A percentile compares a stretch with the other conserved stretches of the same genome.
phyloP scores from a whole-genome alignment of 2,888 invertebrate genomes.

The Epistrophella euchroma region DNA sequence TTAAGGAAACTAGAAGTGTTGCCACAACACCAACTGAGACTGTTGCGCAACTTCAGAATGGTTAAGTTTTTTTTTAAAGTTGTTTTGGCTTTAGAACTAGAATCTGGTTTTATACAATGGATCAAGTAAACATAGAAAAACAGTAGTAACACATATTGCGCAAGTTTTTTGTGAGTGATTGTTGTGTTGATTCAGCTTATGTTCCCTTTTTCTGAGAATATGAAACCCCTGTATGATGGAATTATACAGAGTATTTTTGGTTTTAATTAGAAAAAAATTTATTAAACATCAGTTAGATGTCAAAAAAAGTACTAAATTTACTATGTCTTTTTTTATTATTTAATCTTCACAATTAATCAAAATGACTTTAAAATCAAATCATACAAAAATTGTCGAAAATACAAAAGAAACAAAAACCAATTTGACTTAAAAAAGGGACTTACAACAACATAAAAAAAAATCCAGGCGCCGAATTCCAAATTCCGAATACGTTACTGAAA shows the following conservation, averaged over 20 bases:
- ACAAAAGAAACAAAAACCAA: no score
- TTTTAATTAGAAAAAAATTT: neutral
- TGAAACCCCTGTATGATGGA: neutral
- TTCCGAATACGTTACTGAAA: no score
- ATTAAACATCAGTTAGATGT: no score
- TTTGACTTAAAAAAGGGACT: no score
- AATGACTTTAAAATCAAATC: no score
- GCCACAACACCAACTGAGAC: conserved; percentile 15
- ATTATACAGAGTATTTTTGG: neutral
- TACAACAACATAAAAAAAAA: no score
- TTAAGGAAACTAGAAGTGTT: conserved; percentile 67
- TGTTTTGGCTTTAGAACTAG: conserved; percentile 48
- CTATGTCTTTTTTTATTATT: no score
- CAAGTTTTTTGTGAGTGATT: conserved; percentile 11
- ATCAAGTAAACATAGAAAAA: neutral
- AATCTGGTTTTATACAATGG: conserved; percentile 23
- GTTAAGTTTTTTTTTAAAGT: conserved; percentile 11
- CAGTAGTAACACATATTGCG: conserved; percentile 22
- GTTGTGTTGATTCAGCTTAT: neutral
- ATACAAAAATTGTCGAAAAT: no score
- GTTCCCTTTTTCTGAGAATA: neutral
- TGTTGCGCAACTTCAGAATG: conserved; percentile 59
- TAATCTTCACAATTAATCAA: no score
- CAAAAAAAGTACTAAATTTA: no score
- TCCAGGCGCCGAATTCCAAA: no score